Base-by-base conservation (phyloP, 2,797 vertebrate genomes). In the Dendrocincla tyrannina region DNA sequence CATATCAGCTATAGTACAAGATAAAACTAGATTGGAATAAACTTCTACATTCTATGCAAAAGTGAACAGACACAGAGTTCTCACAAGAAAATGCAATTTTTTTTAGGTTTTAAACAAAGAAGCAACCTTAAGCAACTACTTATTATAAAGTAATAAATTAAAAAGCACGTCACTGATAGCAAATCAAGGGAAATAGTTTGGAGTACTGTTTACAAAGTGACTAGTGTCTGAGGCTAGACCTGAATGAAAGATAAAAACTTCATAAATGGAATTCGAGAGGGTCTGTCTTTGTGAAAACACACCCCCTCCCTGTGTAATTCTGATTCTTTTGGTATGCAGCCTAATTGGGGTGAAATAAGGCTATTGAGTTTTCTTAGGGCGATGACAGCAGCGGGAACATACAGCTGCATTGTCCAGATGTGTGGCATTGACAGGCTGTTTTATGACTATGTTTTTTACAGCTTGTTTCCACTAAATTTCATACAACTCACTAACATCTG, bases 271-370 rank as follows among this genome's bases (percentile, higher is more conserved):
- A 33, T 58, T 88, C 25, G 66, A 95, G 85, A 56, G 80, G n/a
- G 85, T 50, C 55, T 80, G 28, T 82, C 63, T 76, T 42, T n/a
- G 46, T 68, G 69, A 75, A 96, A 94, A 95, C 55, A 89, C 22
- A 72, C 46, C 72, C 58, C 60, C 44, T 67, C 30, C 75, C 82
- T 81, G 83, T 94, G 90, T 90, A 93, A 94, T 63, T 96, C 50
- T 89, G 95, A 97, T 96, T 95, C 94, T 82, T 64, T 75, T 96
- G 96, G 96, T 97, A 97, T 97, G 97, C 91, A 85, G 96, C 90
- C 98, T 98, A 98, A 98, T 98, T 98, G 98, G 97, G 97, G 97
- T 98, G 98, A 98, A 98, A 98, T 97, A 96, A 98, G 98, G 98
- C 97, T 98, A 98, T 96, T 97, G 97, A 96, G 96, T 96, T 98